Conservation (phyloP, 2,113 vertebrate species). For the Python bivittatus region DNA sequence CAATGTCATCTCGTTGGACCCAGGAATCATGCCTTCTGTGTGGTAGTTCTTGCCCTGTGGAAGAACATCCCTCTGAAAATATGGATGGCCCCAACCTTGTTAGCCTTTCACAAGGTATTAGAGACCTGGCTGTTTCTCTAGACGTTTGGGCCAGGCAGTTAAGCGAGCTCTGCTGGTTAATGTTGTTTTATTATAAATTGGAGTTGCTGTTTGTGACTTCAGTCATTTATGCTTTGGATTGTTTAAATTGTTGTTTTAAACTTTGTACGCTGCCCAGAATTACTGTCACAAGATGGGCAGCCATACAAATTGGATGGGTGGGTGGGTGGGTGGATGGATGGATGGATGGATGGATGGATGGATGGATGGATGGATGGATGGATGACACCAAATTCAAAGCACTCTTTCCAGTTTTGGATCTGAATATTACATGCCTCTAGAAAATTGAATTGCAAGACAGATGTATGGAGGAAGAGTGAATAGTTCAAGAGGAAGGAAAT, state of each 20-base stretch:
- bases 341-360: background rate
- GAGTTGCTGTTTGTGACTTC: background rate
- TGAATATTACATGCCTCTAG: background rate
- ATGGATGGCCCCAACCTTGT: background rate
- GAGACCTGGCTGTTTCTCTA: background rate
- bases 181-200: background rate
- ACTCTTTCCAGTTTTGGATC: background rate
- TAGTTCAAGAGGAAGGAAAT: background rate
- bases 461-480: background rate
- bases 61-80: background rate
- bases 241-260: background rate
- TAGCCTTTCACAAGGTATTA: background rate
- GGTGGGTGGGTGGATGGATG: background rate
- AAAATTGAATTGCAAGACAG: background rate
- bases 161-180: background rate
- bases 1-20: background rate
- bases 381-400: background rate
- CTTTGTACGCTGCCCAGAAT: background rate
- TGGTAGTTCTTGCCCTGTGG: too few species aligned
- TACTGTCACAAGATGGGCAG: background rate
- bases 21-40: background rate
- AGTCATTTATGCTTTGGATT: background rate
- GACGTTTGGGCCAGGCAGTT: background rate
- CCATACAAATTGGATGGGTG: background rate
- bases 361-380: background rate